Evolutionary conservation across 2,888 invertebrate species (phyloP), one percentile per base, ranked within the genome.

Genomic region (Isotomurus palustris): DNA sequence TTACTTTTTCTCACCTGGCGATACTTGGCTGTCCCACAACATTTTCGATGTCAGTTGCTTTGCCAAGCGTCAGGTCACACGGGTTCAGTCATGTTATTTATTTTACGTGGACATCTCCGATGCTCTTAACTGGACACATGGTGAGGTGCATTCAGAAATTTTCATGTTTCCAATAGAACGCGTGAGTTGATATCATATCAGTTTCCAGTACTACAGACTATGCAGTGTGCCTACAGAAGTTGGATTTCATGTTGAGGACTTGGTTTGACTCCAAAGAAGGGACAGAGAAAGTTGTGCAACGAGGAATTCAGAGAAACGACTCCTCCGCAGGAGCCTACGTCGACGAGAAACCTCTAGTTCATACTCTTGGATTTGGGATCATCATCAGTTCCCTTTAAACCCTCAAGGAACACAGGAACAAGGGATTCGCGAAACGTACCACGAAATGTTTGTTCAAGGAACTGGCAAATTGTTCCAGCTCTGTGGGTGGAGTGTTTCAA

Each of bases 21-120:
- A 56, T 27, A 48, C 38, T 27, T 32, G 52, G 35, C 27, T 56
- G 10, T 41, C 56, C 1, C 19, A 25, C 10, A 53, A 58, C 35
- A 50, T 62, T 10, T 40, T 38, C 8, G 50, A 58, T 3, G 41
- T 56, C 21, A 40, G 40, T 44, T 50, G 28, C 3, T 47, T 53
- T 17, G 22, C 35, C 5, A 58, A 50, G 41, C 56, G 58, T 27
- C 49, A 53, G 24, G 19, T 49, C 1, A 53, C 53, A 5, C 53
- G 53, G 32, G 36, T 59, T 40, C 62, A 62, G 53, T 58, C 62
- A 1, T 43, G 47, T 21, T 28, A 38, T 24, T 22, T 62, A 3
- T 62, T 49, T 44, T 60, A 48, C n/a, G 56, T 60, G 56, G 52
- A 51, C 14, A 51, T 22, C 10, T 40, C 55, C 3, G 28, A 55